Evolutionary conservation across 2,888 invertebrate genomes (phyloP).

Genomic region (Altica lythri): DNA sequence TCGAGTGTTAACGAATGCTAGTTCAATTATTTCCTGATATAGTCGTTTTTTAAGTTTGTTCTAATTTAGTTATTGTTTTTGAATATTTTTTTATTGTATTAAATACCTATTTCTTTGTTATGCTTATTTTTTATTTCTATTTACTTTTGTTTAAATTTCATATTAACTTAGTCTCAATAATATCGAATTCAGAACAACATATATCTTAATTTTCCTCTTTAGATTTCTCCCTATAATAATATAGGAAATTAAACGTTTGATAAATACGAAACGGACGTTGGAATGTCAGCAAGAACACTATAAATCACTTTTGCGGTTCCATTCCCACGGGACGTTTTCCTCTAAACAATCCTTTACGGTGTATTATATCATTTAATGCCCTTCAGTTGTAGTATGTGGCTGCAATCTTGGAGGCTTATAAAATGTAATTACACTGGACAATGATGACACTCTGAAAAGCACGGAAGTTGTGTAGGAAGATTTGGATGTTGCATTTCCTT

Average conservation of each 20-base stretch:
- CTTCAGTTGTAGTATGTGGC: constrained; percentile 9
- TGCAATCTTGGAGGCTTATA: constrained; percentile 32
- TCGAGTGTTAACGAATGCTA: too few species aligned
- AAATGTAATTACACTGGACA: constrained; percentile 33
- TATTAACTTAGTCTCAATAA: too few species aligned
- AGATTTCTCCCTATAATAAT: constrained; percentile 31
- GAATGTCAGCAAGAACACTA: constrained; percentile 32
- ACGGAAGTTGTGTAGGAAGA: neutral
- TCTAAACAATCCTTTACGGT: constrained; percentile 38
- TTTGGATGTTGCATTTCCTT: too few species aligned
- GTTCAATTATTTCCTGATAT: too few species aligned
- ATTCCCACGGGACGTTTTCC: constrained; percentile 28
- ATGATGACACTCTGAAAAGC: constrained; percentile 16
- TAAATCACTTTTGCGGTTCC: constrained; percentile 31
- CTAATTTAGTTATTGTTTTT: too few species aligned
- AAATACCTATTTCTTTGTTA: too few species aligned
- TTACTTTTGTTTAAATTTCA: too few species aligned
- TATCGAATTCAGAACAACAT: too few species aligned
- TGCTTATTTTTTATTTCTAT: too few species aligned
- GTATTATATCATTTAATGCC: constrained; percentile 36
- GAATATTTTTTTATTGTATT: too few species aligned
- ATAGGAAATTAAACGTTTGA: constrained; percentile 42
- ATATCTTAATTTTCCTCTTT: neutral
- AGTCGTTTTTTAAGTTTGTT: too few species aligned
- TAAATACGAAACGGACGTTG: constrained; percentile 37